Base-by-base conservation (phyloP, 2,888 invertebrate species). In the Cheilosia impressa region DNA sequence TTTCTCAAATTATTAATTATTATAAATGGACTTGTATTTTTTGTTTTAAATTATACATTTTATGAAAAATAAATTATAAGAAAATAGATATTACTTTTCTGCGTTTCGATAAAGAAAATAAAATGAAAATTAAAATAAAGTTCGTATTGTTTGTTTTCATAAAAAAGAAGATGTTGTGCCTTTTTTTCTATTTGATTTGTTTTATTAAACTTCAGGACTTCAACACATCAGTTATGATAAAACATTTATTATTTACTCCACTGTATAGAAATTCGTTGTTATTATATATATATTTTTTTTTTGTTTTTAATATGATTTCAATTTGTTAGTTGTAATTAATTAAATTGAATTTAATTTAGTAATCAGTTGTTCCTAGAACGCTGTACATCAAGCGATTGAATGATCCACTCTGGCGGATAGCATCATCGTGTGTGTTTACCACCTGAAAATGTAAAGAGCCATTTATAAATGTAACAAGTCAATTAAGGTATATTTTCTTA, bases 351-450 rank as follows among this genome's bases (percentile, higher is more conserved):
- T 47, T 68, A 47, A 38, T 47, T 65, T 94, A 94, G 89, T 94
- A 94, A 88, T 95, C 94, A 84, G 95, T 95, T 93, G 96, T 96
- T 88, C 96, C 96, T 91, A 97, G 94, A 88, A 98, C 97, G 93
- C 96, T 96, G 94, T 96, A 96, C 97, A 97, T 97, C 91, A 98
- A 95, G 92, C 97, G 96, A 93, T 96, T 97, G 94, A 98, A 98
- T 88, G 97, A 97, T 93, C 96, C 96, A 93, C 97, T 97, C 93
- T 98, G 98, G 90, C 97, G 97, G 91, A 98, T 97, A 90, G 95
- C 94, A 91, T 97, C 97, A 90, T 95, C 95, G 89, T 90, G 90
- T 95, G 95, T 89, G 93, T 94, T 91, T 90, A 91, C 91, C 91
- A 91, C 91, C 91, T 92, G 80, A 2, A 38, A 80, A 27, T n/a